These are phyloP conservation scores for Eulemur albifrons DNA, from an alignment of 2,797 vertebrate genomes.

Conservation along the genomic window DNA sequence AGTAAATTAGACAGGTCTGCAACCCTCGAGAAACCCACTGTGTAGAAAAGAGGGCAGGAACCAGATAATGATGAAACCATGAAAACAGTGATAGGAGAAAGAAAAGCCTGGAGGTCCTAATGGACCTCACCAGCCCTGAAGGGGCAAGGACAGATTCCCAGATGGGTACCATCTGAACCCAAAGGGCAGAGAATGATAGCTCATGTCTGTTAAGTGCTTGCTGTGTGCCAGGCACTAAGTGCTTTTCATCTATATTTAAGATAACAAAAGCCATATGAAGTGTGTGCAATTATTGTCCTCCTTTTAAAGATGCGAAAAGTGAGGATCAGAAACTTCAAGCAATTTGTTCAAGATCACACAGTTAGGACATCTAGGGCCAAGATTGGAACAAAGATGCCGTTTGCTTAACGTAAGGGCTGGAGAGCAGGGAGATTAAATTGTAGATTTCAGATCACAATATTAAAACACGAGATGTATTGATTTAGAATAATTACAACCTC, in stretches of 20 bases:
- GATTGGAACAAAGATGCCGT: neutral
- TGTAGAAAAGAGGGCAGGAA: neutral
- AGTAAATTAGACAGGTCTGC: neutral
- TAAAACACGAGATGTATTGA: constrained; percentile 11
- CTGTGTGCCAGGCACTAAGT: neutral
- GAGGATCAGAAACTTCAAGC: neutral
- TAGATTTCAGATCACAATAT: constrained; percentile 24
- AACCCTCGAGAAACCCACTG: neutral
- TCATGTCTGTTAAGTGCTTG: neutral
- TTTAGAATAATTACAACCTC: neutral
- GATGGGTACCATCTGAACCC: neutral
- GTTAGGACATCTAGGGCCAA: neutral
- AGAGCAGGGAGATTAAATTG: neutral
- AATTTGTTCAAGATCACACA: neutral
- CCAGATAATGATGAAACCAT: neutral
- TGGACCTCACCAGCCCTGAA: neutral
- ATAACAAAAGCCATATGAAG: neutral
- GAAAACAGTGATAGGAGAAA: neutral
- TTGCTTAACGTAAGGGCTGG: neutral
- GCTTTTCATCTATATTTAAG: neutral
- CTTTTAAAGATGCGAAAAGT: neutral
- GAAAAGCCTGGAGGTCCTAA: neutral
- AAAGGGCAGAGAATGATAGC: neutral
- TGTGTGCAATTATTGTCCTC: neutral
- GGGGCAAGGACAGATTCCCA: neutral